These are phyloP conservation scores for Leucoraja ocellata DNA, from an alignment of 2,797 vertebrate genomes.

Conservation along the genomic window DNA sequence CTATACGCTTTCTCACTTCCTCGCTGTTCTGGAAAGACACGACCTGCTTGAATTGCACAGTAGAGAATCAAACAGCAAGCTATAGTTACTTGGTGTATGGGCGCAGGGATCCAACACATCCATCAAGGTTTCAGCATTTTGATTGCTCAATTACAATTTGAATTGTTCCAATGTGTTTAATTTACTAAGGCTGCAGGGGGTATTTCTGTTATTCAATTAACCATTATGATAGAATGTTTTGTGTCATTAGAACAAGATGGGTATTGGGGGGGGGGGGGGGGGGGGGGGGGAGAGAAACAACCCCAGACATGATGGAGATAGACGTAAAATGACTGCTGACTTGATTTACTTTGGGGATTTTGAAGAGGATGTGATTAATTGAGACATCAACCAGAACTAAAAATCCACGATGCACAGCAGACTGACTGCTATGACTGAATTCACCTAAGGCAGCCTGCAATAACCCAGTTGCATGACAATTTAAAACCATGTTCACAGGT, in stretches of 20 bases:
- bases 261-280: too few species aligned
- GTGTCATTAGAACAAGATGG: not conserved
- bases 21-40: not conserved
- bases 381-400: not conserved
- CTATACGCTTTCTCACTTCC: not conserved
- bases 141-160: not conserved
- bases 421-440: not conserved
- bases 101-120: not conserved
- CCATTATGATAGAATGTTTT: not conserved
- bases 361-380: not conserved
- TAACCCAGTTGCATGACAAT: not conserved
- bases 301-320: too few species aligned
- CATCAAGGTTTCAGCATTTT: not conserved
- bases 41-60: not conserved
- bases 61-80: not conserved
- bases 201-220: not conserved
- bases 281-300: too few species aligned
- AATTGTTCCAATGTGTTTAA: not conserved
- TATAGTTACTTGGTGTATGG: not conserved
- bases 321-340: not conserved
- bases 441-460: not conserved
- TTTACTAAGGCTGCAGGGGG: not conserved
- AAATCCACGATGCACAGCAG: not conserved
- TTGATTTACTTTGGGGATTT: not conserved
- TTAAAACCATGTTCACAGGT: not conserved